Evolutionary conservation across 2,113 vertebrate species (phyloP).

Genomic region (Tylochromis polylepis): DNA sequence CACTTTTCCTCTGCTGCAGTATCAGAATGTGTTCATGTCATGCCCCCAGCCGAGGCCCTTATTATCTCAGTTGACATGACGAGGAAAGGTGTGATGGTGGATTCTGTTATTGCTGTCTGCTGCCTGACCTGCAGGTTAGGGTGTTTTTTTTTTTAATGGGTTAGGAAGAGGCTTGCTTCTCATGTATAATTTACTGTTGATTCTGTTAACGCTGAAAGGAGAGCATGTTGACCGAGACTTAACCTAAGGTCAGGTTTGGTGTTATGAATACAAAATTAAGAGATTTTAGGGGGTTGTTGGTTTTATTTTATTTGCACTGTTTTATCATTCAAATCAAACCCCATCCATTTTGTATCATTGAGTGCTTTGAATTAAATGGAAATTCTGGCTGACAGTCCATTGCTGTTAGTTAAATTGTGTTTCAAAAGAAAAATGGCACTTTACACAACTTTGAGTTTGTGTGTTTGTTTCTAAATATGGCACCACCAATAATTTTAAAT

Average conservation of each 20-base stretch:
- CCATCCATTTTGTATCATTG: not conserved
- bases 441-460: not conserved
- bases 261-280: conserved; percentile 56
- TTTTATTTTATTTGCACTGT: conserved; percentile 20
- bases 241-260: conserved; percentile 43
- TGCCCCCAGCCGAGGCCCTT: conserved; percentile 57
- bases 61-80: conserved; percentile 66
- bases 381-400: not conserved
- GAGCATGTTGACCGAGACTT: conserved; percentile 52
- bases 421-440: not conserved
- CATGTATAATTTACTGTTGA: conserved; percentile 66
- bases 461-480: not conserved
- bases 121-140: conserved; percentile 66
- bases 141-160: conserved; percentile 41
- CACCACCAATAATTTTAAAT: not conserved
- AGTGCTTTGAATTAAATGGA: not conserved
- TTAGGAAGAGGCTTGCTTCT: conserved; percentile 56
- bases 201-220: conserved; percentile 54
- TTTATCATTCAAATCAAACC: conserved; percentile 31
- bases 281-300: not conserved
- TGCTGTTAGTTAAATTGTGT: not conserved
- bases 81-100: conserved; percentile 62
- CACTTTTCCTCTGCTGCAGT: conserved; percentile 53
- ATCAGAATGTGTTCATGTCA: conserved; percentile 64
- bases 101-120: conserved; percentile 62